Conservation (phyloP, 2,113 vertebrate genomes). For the Heterochromis multidens region DNA sequence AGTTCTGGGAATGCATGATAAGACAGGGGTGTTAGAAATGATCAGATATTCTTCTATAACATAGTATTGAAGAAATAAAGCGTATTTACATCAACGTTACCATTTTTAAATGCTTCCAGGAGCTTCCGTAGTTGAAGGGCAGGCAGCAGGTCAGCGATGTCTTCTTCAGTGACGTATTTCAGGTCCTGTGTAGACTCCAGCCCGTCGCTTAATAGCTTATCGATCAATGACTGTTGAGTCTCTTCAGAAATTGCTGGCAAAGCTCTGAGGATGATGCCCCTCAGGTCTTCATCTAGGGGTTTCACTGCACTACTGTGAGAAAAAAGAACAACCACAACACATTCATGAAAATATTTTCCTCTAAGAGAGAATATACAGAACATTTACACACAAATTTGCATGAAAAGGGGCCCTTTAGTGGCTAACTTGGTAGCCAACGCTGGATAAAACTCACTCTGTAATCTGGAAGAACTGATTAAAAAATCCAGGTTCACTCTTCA, state of each 20-base stretch:
- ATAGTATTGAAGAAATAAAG: not conserved
- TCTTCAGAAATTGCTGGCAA: not conserved
- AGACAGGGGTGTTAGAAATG: not conserved
- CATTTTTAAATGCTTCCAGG: not conserved
- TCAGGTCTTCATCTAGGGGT: not conserved
- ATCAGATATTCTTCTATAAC: not conserved
- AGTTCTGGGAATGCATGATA: not conserved
- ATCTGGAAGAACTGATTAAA: not conserved
- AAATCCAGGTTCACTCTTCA: not conserved
- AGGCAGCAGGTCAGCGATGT: not conserved
- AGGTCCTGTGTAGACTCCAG: not conserved
- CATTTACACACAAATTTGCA: not conserved
- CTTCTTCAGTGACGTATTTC: not conserved
- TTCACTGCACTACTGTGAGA: not conserved
- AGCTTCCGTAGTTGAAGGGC: not conserved
- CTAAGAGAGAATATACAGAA: not conserved
- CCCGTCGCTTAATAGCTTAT: not conserved
- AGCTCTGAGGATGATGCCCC: not conserved
- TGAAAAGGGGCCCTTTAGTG: not conserved
- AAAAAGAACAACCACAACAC: not conserved
- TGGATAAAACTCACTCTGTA: not conserved
- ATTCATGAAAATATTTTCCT: not conserved
- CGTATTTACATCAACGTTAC: not conserved
- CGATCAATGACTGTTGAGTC: not conserved
- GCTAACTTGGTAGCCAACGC: no score